Percentiles rank a stretch among this genome's conserved stretches.
These are phyloP conservation scores for Spatulosminthurus flaviceps DNA, from an alignment of 2,888 invertebrate species.

Conservation along the genomic window DNA sequence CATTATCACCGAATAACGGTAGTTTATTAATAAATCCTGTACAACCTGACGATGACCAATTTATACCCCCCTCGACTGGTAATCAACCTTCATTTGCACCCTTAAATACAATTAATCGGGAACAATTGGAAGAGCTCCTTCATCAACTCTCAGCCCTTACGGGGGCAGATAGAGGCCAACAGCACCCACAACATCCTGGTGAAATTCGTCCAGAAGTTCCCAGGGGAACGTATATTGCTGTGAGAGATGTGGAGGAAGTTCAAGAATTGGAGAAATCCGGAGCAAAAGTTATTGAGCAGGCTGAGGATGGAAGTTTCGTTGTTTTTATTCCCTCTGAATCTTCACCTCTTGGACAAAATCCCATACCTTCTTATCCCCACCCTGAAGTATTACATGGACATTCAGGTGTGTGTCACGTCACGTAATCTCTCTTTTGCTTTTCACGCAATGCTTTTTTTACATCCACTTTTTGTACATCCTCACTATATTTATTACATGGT, in stretches of 20 bases:
- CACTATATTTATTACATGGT: slow-evolving; percentile 12
- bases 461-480: background rate
- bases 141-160: slow-evolving; percentile 59
- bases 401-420: slow-evolving; percentile 43
- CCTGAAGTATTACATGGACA: slow-evolving; percentile 43
- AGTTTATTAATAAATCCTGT: slow-evolving; percentile 44
- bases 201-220: slow-evolving; percentile 50
- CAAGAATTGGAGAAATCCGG: slow-evolving; percentile 59
- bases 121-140: slow-evolving; percentile 61
- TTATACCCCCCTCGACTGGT: slow-evolving; percentile 60
- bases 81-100: slow-evolving; percentile 57
- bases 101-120: slow-evolving; percentile 59
- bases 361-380: slow-evolving; percentile 37
- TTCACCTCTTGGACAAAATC: slow-evolving; percentile 39
- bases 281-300: slow-evolving; percentile 60
- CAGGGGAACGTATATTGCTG: slow-evolving; percentile 58
- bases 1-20: slow-evolving; percentile 29
- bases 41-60: slow-evolving; percentile 59
- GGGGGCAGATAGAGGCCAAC: slow-evolving; percentile 31
- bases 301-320: slow-evolving; percentile 62
- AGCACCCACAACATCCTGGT: slow-evolving; percentile 27
- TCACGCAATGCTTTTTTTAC: slow-evolving; percentile 24
- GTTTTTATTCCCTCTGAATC: slow-evolving; percentile 59
- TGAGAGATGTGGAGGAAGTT: slow-evolving; percentile 56
- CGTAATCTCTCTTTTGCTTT: slow-evolving; percentile 7